Evolutionary conservation across 2,797 vertebrate species (phyloP).

Genomic region (Hipposideros larvatus): DNA sequence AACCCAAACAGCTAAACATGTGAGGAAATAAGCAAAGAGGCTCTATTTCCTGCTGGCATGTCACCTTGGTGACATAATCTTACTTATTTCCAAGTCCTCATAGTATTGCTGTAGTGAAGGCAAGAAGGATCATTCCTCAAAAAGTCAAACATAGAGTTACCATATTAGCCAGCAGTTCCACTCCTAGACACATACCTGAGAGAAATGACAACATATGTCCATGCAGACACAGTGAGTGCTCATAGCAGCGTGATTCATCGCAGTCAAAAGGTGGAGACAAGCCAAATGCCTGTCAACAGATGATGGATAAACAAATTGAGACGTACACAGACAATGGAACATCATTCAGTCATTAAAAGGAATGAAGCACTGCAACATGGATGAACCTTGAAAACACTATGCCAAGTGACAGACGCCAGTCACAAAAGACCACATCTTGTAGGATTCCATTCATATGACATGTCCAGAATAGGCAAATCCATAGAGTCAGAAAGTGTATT

Average conservation of each 20-base stretch:
- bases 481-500: background rate
- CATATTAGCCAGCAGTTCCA: background rate
- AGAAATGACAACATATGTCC: background rate
- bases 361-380: rapidly evolving
- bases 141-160: background rate
- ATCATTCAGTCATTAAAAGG: background rate
- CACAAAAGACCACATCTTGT: background rate
- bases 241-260: background rate
- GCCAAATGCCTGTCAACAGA: too few relatives aligned
- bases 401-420: background rate
- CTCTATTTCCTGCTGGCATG: background rate
- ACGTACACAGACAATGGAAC: too few relatives aligned
- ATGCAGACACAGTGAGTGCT: background rate
- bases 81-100: background rate
- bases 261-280: background rate
- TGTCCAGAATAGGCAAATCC: background rate
- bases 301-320: rapidly evolving
- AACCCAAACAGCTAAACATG: background rate
- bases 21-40: background rate
- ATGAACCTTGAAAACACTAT: background rate
- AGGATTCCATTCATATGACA: background rate
- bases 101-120: background rate
- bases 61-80: rapidly evolving
- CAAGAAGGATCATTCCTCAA: background rate
- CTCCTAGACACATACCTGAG: background rate